A percentile compares a stretch with the other conserved stretches of the same genome.
phyloP scores from a whole-genome alignment of 2,888 invertebrate species.

The Tryphoninae sp. region DNA sequence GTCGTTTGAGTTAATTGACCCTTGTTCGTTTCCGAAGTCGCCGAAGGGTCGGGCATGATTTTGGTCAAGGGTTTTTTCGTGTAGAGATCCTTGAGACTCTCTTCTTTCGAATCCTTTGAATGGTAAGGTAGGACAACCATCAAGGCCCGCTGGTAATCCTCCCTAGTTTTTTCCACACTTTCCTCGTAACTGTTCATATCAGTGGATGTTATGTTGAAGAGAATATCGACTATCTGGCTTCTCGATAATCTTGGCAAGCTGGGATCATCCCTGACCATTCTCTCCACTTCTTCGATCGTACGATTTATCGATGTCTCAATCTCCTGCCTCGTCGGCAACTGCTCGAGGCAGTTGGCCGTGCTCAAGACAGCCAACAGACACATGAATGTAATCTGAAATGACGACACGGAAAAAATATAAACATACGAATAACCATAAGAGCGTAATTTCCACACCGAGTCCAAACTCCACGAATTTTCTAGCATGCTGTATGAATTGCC shows the following conservation, averaged over 20 bases:
- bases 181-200: slow-evolving; percentile 74
- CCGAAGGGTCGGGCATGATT: slow-evolving; percentile 80
- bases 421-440: slow-evolving; percentile 1
- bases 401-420: neutral
- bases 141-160: slow-evolving; percentile 82
- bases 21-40: slow-evolving; percentile 63
- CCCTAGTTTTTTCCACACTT: slow-evolving; percentile 75
- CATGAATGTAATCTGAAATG: slow-evolving; percentile 72
- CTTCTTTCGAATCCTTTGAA: slow-evolving; percentile 83
- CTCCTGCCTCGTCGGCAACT: slow-evolving; percentile 73
- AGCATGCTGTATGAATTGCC: slow-evolving; percentile 3
- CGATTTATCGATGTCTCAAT: slow-evolving; percentile 79
- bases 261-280: slow-evolving; percentile 84
- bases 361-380: slow-evolving; percentile 73
- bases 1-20: slow-evolving; percentile 22
- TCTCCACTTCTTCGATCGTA: slow-evolving; percentile 87
- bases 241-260: slow-evolving; percentile 85
- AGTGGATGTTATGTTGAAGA: slow-evolving; percentile 84
- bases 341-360: slow-evolving; percentile 70
- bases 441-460: slow-evolving; percentile 21
- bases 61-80: slow-evolving; percentile 86
- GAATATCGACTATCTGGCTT: slow-evolving; percentile 86
- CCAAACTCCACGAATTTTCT: slow-evolving; percentile 43
- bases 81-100: slow-evolving; percentile 85
- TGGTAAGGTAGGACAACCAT: slow-evolving; percentile 87